These are phyloP conservation scores for Petaurus breviceps DNA, from an alignment of 2,113 vertebrate species.

Conservation along the genomic window DNA sequence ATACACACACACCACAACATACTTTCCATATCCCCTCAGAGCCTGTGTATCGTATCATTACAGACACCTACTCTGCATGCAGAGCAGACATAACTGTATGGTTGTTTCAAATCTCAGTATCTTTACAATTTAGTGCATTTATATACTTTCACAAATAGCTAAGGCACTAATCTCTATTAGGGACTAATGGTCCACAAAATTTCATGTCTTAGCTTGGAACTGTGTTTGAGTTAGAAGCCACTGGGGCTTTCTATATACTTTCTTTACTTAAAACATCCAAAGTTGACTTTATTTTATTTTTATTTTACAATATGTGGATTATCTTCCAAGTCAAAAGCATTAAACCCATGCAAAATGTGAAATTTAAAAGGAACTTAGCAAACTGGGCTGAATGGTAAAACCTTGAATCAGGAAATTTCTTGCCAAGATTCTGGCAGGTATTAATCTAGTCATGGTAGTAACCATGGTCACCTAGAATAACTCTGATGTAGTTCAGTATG, in stretches of 20 bases:
- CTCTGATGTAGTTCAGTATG: not conserved
- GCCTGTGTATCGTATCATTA: not conserved
- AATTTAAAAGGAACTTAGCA: conserved; percentile 29
- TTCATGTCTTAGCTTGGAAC: conserved; percentile 47
- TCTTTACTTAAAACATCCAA: conserved; percentile 42
- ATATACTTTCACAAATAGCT: conserved; percentile 60
- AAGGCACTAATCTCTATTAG: conserved; percentile 67
- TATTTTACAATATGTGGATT: conserved; percentile 37
- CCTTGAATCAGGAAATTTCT: not conserved
- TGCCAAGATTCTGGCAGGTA: conserved; percentile 16
- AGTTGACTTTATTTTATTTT: conserved; percentile 51
- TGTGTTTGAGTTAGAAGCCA: conserved; percentile 63
- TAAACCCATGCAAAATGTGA: conserved; percentile 8
- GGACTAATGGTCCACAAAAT: conserved; percentile 64
- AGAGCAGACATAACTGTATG: conserved; percentile 7
- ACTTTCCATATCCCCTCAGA: conserved; percentile 12
- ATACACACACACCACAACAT: not conserved
- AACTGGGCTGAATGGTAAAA: not conserved
- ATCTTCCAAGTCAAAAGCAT: conserved; percentile 47
- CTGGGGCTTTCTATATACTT: conserved; percentile 41
- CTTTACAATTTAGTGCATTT: conserved; percentile 43
- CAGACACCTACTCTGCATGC: conserved; percentile 11
- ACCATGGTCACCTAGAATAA: not conserved
- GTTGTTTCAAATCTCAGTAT: conserved; percentile 60
- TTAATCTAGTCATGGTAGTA: not conserved